These are phyloP conservation scores for Habrosyne pyritoides DNA, from an alignment of 2,888 invertebrate genomes.

Conservation along the genomic window DNA sequence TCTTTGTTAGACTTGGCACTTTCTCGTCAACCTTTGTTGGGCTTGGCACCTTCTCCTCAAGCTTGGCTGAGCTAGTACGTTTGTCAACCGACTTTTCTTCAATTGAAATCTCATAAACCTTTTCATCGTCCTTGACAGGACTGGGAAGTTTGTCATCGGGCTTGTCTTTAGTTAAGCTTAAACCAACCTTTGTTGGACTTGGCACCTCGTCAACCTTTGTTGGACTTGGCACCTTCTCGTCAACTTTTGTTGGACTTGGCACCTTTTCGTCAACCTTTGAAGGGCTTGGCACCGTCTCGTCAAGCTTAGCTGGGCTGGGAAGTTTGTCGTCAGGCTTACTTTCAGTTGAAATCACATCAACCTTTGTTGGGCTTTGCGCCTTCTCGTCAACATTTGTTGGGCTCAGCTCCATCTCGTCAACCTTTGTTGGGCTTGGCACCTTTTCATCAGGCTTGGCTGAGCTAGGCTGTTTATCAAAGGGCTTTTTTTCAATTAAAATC, in stretches of 20 bases:
- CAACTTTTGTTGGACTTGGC: not conserved
- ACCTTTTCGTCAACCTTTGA: slow-evolving; percentile 10
- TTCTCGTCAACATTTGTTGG: slow-evolving; percentile 12
- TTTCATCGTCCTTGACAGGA: not conserved
- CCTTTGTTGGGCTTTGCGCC: slow-evolving; percentile 12
- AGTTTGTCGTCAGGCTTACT: slow-evolving; percentile 5
- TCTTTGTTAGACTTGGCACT: not conserved
- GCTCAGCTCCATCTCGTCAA: slow-evolving; percentile 9
- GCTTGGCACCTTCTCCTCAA: slow-evolving; percentile 7
- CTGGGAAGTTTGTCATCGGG: slow-evolving; percentile 5
- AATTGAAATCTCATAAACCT: not conserved
- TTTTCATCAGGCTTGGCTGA: slow-evolving; percentile 11
- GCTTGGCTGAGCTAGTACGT: slow-evolving; percentile 12
- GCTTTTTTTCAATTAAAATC: too few species aligned
- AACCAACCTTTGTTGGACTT: not conserved
- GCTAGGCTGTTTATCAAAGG: slow-evolving; percentile 22
- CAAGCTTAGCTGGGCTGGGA: not conserved
- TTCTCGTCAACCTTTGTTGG: slow-evolving; percentile 10
- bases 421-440: slow-evolving; percentile 3
- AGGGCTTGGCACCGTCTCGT: not conserved
- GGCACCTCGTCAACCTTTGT: slow-evolving; percentile 6
- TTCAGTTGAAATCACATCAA: too few species aligned
- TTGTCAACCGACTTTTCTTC: slow-evolving; percentile 9
- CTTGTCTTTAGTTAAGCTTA: too few species aligned
- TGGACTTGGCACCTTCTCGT: slow-evolving; percentile 12